These are phyloP conservation scores for Drosophila pegasa DNA, from an alignment of 2,888 invertebrate species.

Conservation along the genomic window DNA sequence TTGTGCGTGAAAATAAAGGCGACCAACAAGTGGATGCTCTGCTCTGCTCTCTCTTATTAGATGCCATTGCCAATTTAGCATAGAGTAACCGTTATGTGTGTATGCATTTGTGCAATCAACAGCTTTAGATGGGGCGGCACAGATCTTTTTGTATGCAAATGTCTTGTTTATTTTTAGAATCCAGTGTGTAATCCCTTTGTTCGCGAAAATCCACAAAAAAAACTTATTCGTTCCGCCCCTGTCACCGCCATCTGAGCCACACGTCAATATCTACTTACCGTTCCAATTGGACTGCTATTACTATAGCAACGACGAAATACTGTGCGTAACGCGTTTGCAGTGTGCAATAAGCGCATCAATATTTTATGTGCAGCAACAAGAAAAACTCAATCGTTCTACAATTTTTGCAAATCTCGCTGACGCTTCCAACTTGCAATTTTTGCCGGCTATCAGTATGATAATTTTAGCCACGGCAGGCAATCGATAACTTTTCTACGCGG, in stretches of 20 bases:
- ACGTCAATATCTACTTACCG: slow-evolving; percentile 41
- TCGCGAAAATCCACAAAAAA: slow-evolving; percentile 25
- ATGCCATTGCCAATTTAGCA: slow-evolving; percentile 16
- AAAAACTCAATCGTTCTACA: not conserved
- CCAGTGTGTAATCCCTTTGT: slow-evolving; percentile 34
- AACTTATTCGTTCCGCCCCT: slow-evolving; percentile 12
- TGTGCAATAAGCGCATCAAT: slow-evolving; percentile 62
- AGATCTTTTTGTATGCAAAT: slow-evolving; percentile 58
- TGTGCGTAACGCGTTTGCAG: slow-evolving; percentile 34
- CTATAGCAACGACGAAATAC: slow-evolving; percentile 42
- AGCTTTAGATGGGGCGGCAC: slow-evolving; percentile 12
- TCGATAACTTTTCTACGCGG: slow-evolving; percentile 11
- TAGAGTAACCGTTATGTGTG: not conserved
- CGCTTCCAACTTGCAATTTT: slow-evolving; percentile 38
- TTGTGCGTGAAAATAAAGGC: slow-evolving; percentile 40
- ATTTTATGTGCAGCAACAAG: slow-evolving; percentile 1
- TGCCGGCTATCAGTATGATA: slow-evolving; percentile 41
- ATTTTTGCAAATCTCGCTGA: slow-evolving; percentile 19
- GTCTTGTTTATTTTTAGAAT: slow-evolving; percentile 61
- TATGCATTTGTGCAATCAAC: slow-evolving; percentile 17
- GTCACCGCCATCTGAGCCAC: not conserved
- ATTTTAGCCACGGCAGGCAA: not conserved
- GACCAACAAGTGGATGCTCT: slow-evolving; percentile 67
- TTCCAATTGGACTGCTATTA: slow-evolving; percentile 27
- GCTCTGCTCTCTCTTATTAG: slow-evolving; percentile 1